phyloP scores from a whole-genome alignment of 64 coral and sea anemone genomes.

The Platygyra sinensis region DNA sequence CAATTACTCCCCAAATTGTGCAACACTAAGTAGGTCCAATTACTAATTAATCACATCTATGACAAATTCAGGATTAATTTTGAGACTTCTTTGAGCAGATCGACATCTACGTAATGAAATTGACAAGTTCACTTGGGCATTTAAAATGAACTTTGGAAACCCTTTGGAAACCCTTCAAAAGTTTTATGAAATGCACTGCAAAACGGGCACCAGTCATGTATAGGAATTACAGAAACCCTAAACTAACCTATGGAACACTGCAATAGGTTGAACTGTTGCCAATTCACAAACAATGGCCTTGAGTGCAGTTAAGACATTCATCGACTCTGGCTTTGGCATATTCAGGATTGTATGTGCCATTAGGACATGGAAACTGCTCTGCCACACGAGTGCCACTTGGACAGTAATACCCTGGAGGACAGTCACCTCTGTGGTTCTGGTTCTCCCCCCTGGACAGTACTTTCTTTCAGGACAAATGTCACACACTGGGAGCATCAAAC shows the following conservation, averaged over 20 bases:
- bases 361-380: conserved; percentile 86
- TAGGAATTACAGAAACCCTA: background rate
- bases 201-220: background rate
- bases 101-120: no score
- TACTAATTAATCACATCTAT: no score
- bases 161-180: no score
- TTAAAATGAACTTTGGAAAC: no score
- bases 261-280: conserved; percentile 81
- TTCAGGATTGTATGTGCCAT: conserved; percentile 94
- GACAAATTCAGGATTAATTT: no score
- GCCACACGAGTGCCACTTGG: conserved; percentile 79
- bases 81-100: no score
- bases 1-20: no score
- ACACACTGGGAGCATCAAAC: conserved; percentile 92
- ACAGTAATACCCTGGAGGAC: conserved; percentile 95
- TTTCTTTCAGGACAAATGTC: conserved; percentile 76
- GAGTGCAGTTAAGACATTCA: conserved; percentile 85
- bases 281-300: conserved; percentile 96
- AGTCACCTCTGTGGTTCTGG: conserved; percentile 76
- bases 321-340: conserved; percentile 66
- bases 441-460: conserved; percentile 97
- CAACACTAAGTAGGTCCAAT: no score
- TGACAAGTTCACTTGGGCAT: no score
- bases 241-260: conserved; percentile 90
- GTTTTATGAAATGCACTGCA: no score